Conservation (phyloP, 2,888 invertebrate species). For the Dicranocentrus wangi region DNA sequence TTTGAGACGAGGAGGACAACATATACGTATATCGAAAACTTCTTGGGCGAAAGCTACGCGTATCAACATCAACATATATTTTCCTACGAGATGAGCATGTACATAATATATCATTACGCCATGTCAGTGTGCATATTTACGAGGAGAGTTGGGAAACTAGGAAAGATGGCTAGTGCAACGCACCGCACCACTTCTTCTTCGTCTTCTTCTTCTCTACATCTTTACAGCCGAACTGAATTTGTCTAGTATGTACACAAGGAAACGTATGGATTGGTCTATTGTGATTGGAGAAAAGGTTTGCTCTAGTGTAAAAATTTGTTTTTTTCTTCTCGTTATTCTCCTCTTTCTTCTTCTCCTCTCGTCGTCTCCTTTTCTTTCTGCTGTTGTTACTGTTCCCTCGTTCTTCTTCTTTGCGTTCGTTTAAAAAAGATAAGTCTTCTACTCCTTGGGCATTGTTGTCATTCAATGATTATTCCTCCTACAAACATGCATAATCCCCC, state of each 20-base stretch:
- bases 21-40: not conserved
- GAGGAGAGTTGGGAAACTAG: no score
- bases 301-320: conserved; percentile 53
- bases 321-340: conserved; percentile 17
- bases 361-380: conserved; percentile 30
- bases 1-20: conserved; percentile 29
- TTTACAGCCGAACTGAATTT: conserved; percentile 28
- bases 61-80: no score
- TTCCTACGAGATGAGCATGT: no score
- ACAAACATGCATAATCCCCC: not conserved
- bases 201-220: not conserved
- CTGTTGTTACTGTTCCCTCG: conserved; percentile 12
- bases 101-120: no score
- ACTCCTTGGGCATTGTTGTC: not conserved
- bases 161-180: no score
- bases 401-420: not conserved
- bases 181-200: no score
- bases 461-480: conserved; percentile 4
- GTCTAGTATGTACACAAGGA: conserved; percentile 45
- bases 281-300: conserved; percentile 47
- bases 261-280: conserved; percentile 55
- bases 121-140: no score
- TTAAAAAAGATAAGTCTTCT: conserved; percentile 16
- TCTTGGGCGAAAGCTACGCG: not conserved
- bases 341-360: conserved; percentile 27